Base-by-base conservation (phyloP, 2,113 vertebrate genomes). In the Tychaedon coryphoeus region DNA sequence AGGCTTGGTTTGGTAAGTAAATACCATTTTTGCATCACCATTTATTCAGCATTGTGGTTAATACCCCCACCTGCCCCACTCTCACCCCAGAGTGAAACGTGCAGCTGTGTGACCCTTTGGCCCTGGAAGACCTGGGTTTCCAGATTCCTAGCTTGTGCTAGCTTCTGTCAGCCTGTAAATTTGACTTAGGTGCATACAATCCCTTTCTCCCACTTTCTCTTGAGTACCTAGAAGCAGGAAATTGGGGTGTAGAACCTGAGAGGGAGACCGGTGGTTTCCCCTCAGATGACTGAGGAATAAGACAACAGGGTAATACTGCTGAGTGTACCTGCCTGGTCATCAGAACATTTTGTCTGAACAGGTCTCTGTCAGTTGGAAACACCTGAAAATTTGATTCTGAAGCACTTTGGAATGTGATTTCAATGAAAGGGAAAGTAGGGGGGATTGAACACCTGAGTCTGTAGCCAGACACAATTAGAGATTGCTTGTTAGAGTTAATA, bases 1-100 rank as follows among this genome's bases (percentile, higher is more conserved):
- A 99, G 95, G 99, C 99, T 14, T 99, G 99, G 99, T 99, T 99
- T 80, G 99, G 99, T 99, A 96, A 98, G 99, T 98, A 95, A 76
- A 47, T 40, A 8, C 12, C 61, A 12, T 40, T 56, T 85, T 58
- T 28, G 4, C 3, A 53, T 76, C 65, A 20, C 24, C 10, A 2
- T 83, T 93, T 86, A 42, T 51, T 74, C 56, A 79, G 64, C 8
- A 0, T 40, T 23, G 40, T 11, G 3, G 0, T 66, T 76, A 72
- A 88, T 29, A 42, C 45, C 87, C 38, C 17, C 43, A 24, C 1
- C 19, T 5, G 2, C 8, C 38, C 10, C 22, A 1, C 28, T 71
- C 18, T 62, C 64, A 60, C 25, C n/a, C 19, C 26, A 22, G 11
- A 57, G 20, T 51, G 33, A 80, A 91, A 56, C 1, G 0, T 18